These are phyloP conservation scores for Ephydatia muelleri DNA, from an alignment of 37 sponge, comb jelly and placozoan genomes.

Conservation along the genomic window DNA sequence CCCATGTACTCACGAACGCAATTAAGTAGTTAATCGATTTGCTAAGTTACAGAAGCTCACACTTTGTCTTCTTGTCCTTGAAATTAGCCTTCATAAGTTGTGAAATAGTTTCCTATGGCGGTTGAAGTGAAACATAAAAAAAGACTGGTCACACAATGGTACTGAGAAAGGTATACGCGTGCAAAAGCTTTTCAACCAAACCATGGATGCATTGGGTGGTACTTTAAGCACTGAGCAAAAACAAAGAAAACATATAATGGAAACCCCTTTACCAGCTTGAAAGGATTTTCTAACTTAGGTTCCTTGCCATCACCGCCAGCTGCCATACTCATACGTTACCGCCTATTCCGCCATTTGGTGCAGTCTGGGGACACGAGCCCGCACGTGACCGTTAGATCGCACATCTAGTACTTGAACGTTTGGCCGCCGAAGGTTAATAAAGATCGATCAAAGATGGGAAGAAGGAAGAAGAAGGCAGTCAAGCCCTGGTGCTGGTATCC, in stretches of 20 bases:
- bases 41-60: too few species aligned
- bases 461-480: slow-evolving; percentile 97
- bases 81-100: slow-evolving; percentile 61
- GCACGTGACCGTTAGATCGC: background rate
- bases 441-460: slow-evolving; percentile 72
- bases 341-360: background rate
- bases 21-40: too few species aligned
- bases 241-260: background rate
- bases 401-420: background rate
- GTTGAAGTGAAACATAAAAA: background rate
- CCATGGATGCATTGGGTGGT: too few species aligned
- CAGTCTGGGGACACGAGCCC: background rate
- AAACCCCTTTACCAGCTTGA: slow-evolving; percentile 41
- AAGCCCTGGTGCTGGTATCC: slow-evolving; percentile 99
- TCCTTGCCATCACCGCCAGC: background rate
- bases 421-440: background rate
- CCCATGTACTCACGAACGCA: too few species aligned
- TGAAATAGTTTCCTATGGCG: slow-evolving; percentile 59
- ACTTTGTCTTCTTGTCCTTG: slow-evolving; percentile 70
- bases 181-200: too few species aligned
- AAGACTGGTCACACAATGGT: background rate
- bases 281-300: slow-evolving; percentile 47
- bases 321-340: background rate
- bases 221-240: too few species aligned
- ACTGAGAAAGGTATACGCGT: too few species aligned